Evolutionary conservation across 2,888 invertebrate genomes (phyloP).

Genomic region (Apotomis capreana): DNA sequence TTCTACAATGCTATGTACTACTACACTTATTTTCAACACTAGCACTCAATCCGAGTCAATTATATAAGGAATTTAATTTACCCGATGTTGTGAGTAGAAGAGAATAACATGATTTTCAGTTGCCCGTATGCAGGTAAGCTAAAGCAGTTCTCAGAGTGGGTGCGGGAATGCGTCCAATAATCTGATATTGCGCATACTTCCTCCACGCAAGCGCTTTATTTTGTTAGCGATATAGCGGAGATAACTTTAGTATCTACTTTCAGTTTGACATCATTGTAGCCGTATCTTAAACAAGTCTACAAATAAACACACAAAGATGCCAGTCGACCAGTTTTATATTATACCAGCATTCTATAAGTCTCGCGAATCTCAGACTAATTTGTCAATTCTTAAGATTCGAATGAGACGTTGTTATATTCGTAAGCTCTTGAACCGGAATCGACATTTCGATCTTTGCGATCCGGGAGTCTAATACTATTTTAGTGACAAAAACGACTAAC

Average conservation of each 20-base stretch:
- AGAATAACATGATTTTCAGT: neutral
- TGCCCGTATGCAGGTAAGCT: neutral
- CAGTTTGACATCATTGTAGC: neutral
- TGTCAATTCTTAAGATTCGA: neutral
- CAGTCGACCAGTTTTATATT: neutral
- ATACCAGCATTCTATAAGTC: neutral
- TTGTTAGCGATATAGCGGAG: neutral
- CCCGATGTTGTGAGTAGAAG: neutral
- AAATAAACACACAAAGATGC: neutral
- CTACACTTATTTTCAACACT: too few relatives aligned
- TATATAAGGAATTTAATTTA: neutral
- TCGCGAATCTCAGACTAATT: neutral
- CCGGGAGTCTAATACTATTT: conserved; percentile 7
- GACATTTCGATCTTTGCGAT: conserved; percentile 7
- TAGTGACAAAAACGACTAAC: conserved; percentile 6
- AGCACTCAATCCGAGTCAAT: neutral
- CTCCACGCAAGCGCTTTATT: neutral
- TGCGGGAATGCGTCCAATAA: conserved; percentile 18
- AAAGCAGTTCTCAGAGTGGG: conserved; percentile 12
- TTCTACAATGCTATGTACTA: too few relatives aligned
- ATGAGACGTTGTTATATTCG: neutral
- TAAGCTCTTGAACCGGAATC: neutral
- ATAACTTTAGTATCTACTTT: neutral
- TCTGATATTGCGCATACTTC: conserved; percentile 28
- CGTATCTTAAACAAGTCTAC: neutral